Evolutionary conservation across 2,113 vertebrate species (phyloP).

Genomic region (Caretta caretta): DNA sequence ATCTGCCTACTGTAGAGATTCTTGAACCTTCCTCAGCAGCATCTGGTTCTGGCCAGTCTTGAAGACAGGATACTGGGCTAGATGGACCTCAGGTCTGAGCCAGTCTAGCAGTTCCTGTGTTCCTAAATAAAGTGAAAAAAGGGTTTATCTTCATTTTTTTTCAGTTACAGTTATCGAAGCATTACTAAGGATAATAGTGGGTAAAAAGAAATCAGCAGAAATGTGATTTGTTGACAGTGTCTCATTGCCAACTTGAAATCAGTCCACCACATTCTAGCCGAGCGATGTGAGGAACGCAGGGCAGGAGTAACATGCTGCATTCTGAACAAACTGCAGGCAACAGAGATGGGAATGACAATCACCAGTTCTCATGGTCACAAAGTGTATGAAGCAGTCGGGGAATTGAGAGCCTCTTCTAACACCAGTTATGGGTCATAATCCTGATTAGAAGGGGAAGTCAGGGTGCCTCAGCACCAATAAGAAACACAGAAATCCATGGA

Average conservation of each 20-base stretch:
- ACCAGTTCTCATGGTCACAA: background rate
- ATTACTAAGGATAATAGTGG: accelerated
- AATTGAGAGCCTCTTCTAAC: background rate
- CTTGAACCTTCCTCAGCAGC: background rate
- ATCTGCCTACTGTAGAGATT: background rate
- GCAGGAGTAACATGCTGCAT: accelerated
- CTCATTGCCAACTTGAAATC: background rate
- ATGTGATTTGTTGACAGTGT: background rate
- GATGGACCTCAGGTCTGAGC: accelerated
- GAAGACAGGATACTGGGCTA: background rate
- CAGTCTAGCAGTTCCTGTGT: background rate
- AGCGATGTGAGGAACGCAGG: background rate
- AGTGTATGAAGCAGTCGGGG: background rate
- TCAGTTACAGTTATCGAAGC: background rate
- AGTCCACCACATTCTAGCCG: accelerated
- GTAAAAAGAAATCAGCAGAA: background rate
- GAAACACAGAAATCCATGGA: background rate
- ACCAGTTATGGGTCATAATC: background rate
- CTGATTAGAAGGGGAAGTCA: background rate
- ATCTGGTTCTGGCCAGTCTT: background rate
- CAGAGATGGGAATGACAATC: accelerated
- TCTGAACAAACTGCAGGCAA: accelerated
- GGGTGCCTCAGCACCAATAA: background rate
- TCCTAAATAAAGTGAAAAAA: background rate
- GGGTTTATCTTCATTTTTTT: background rate